Percentiles rank a stretch among this genome's conserved stretches.
Conservation (phyloP, 2,797 vertebrate species). For the Micropoecilia bifurca region DNA sequence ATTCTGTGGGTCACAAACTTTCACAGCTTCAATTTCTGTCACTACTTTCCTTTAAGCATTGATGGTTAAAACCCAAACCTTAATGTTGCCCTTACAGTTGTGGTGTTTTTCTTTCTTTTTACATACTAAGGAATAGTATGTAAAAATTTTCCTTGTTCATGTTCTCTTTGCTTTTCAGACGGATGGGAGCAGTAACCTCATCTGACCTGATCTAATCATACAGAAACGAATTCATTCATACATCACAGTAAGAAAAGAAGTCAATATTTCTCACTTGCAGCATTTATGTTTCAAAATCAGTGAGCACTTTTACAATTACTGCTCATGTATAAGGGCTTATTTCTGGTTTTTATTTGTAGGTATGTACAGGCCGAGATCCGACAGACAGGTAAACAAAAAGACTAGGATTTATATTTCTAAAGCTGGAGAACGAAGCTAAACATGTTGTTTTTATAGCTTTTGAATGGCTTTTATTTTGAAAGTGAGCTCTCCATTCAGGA, state of each 20-base stretch:
- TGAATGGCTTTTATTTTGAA: not conserved
- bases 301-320: not conserved
- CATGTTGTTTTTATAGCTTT: not conserved
- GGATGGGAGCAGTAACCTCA: not conserved
- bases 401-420: not conserved
- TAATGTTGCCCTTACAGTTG: not conserved
- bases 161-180: not conserved
- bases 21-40: not conserved
- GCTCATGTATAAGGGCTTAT: not conserved
- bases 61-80: not conserved
- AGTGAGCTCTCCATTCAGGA: not conserved
- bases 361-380: not conserved
- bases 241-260: not conserved
- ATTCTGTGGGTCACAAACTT: not conserved
- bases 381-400: not conserved
- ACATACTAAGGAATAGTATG: not conserved
- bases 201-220: not conserved
- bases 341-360: not conserved
- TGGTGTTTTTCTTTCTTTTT: not conserved
- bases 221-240: not conserved
- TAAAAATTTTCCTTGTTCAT: not conserved
- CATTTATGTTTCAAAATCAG: not conserved
- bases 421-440: not conserved
- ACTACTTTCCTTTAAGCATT: not conserved
- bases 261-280: not conserved